phyloP scores from a whole-genome alignment of 2,797 vertebrate genomes.

The Sebastes glaucus region DNA sequence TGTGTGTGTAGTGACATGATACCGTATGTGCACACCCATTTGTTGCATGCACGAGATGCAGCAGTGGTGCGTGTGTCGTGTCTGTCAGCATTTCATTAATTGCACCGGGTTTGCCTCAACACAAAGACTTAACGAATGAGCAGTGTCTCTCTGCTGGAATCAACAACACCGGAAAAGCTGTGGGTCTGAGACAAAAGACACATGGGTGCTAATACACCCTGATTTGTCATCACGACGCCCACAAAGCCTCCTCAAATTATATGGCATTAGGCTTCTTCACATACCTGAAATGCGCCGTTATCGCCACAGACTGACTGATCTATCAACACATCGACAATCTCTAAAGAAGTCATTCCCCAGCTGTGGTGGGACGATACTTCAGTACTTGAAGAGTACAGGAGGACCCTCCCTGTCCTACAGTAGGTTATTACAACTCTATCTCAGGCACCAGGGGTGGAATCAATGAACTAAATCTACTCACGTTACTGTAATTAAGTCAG shows the following conservation, averaged over 20 bases:
- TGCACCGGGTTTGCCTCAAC: constrained; percentile 40
- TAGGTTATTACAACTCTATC: not conserved
- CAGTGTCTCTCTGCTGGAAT: constrained; percentile 41
- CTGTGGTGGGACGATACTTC: constrained; percentile 3
- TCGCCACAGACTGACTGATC: constrained; percentile 21
- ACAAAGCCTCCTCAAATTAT: constrained; percentile 24
- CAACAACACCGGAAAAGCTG: constrained; percentile 29
- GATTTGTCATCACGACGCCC: constrained; percentile 48
- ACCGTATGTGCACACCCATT: constrained; percentile 11
- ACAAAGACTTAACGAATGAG: constrained; percentile 40
- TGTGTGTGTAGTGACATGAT: not conserved
- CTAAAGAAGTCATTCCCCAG: not conserved
- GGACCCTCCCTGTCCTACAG: not conserved
- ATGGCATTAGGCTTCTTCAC: constrained; percentile 27
- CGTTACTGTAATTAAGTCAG: not conserved
- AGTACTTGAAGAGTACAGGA: constrained; percentile 15
- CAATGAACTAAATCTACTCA: no score
- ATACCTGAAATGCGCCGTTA: constrained; percentile 27
- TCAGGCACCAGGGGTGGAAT: not conserved
- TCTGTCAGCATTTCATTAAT: constrained; percentile 70
- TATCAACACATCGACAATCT: constrained; percentile 27
- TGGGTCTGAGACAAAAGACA: constrained; percentile 37
- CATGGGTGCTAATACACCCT: constrained; percentile 4
- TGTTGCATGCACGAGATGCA: constrained; percentile 36
- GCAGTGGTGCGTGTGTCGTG: constrained; percentile 18